These are phyloP conservation scores for Strix aluco DNA, from an alignment of 2,113 vertebrate genomes.

Conservation along the genomic window DNA sequence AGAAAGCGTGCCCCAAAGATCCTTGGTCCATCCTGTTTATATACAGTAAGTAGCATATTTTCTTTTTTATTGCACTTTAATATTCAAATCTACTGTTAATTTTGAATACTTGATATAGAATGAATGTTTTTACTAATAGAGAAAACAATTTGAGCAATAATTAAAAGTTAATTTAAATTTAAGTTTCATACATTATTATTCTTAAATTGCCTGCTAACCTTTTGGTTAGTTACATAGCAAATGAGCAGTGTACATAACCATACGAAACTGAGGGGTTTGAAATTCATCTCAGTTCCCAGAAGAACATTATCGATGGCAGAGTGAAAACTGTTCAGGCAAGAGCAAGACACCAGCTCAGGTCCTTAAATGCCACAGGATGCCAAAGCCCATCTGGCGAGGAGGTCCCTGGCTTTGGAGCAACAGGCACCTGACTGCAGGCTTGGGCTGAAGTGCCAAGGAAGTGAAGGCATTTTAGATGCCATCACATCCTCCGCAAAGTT, in stretches of 20 bases:
- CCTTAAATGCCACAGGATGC: not conserved
- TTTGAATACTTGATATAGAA: not conserved
- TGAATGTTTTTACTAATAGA: not conserved
- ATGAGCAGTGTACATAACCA: not conserved
- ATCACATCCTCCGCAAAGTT: not conserved
- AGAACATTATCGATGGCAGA: not conserved
- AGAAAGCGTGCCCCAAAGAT: not conserved
- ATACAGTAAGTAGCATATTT: not conserved
- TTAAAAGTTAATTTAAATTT: not conserved
- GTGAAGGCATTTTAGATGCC: not conserved
- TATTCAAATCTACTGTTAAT: not conserved
- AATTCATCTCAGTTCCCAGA: not conserved
- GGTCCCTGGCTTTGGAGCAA: not conserved
- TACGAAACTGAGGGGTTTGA: not conserved
- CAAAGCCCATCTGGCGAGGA: rapidly evolving
- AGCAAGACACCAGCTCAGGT: not conserved
- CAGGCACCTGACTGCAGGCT: not conserved
- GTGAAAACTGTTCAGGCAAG: not conserved
- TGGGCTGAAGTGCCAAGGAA: not conserved
- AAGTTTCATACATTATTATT: not conserved
- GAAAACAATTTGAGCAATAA: not conserved
- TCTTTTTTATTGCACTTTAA: not conserved
- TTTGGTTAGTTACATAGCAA: not conserved
- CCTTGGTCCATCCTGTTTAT: not conserved
- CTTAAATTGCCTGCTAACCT: not conserved